Percentiles rank a stretch among this genome's conserved stretches.
These are phyloP conservation scores for Mystacornis crossleyi DNA, from an alignment of 2,113 vertebrate species.

Conservation along the genomic window DNA sequence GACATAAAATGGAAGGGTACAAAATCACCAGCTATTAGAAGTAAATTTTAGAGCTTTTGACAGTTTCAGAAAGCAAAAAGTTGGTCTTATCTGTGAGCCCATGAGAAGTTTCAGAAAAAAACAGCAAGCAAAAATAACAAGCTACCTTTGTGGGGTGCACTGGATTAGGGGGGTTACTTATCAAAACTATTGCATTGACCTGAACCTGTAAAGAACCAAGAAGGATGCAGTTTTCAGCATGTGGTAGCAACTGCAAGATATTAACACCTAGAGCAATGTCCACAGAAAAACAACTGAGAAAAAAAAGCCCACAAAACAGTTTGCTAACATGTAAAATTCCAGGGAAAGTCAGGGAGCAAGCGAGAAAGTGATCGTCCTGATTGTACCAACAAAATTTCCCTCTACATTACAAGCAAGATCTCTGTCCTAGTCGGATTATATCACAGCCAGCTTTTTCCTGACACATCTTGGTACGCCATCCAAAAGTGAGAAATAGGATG, in stretches of 20 bases:
- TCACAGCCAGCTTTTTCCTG: background rate
- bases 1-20: background rate
- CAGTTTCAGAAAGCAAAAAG: background rate
- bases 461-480: background rate
- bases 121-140: background rate
- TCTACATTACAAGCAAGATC: background rate
- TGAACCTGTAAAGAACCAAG: background rate
- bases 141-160: rapidly evolving
- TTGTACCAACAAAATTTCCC: background rate
- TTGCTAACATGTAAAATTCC: background rate
- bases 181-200: background rate
- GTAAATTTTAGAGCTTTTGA: background rate
- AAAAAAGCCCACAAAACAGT: background rate
- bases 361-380: background rate
- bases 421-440: background rate
- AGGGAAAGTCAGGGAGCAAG: background rate
- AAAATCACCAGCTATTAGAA: background rate
- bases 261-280: background rate
- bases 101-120: background rate
- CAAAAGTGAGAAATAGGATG: background rate
- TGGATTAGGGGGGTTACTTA: background rate
- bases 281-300: background rate
- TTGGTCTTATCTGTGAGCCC: background rate
- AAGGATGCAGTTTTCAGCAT: background rate
- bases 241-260: background rate